These are phyloP conservation scores for Chaetodon trifascialis DNA, from an alignment of 2,113 vertebrate genomes.

Conservation along the genomic window DNA sequence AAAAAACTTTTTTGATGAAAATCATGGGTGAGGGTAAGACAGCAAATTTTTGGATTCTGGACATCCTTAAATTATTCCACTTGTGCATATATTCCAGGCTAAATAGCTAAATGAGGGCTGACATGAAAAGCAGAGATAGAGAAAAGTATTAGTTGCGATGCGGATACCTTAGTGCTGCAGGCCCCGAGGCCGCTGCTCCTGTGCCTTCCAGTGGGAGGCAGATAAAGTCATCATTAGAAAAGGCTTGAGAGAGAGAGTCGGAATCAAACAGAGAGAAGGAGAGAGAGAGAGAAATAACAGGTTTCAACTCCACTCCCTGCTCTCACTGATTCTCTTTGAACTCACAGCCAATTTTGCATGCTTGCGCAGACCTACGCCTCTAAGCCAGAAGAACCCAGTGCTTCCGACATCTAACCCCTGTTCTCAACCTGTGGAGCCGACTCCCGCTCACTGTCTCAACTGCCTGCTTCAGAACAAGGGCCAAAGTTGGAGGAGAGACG, in stretches of 20 bases:
- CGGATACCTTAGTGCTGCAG: conserved; percentile 66
- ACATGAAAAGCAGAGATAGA: conserved; percentile 59
- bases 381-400: conserved; percentile 62
- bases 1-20: conserved; percentile 49
- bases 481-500: conserved; percentile 53
- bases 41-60: conserved; percentile 56
- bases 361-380: conserved; percentile 67
- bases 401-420: conserved; percentile 65
- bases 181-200: conserved; percentile 65
- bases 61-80: conserved; percentile 78
- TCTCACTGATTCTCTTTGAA: conserved; percentile 82
- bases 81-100: conserved; percentile 79
- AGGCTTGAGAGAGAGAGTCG: conserved; percentile 48
- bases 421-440: conserved; percentile 62
- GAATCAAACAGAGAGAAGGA: conserved; percentile 53
- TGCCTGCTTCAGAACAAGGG: conserved; percentile 45
- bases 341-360: conserved; percentile 77
- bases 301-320: conserved; percentile 71
- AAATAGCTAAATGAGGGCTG: conserved; percentile 70
- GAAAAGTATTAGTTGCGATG: conserved; percentile 53
- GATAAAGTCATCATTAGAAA: conserved; percentile 82
- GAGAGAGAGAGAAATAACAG: conserved; percentile 64
- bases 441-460: conserved; percentile 46
- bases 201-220: conserved; percentile 73
- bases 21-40: conserved; percentile 54